Conservation (phyloP, 2,113 vertebrate species). For the Toxotes jaculatrix region DNA sequence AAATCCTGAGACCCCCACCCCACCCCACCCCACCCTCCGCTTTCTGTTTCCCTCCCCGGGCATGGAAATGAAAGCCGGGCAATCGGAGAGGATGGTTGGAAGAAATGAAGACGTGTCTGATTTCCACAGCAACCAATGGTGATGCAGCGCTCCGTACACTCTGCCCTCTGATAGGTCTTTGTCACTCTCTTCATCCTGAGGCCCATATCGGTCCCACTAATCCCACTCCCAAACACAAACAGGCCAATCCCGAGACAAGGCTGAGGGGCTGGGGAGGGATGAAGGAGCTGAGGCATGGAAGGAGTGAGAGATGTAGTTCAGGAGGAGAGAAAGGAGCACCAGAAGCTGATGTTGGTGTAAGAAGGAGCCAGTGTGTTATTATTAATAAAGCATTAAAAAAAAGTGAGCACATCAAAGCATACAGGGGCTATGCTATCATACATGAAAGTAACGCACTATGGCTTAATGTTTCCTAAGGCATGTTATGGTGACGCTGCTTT, state of each 20-base stretch:
- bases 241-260: slow-evolving; percentile 74
- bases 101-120: slow-evolving; percentile 82
- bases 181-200: slow-evolving; percentile 72
- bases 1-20: slow-evolving; percentile 60
- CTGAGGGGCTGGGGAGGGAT: slow-evolving; percentile 71
- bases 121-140: slow-evolving; percentile 76
- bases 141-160: slow-evolving; percentile 42
- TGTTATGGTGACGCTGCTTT: slow-evolving; percentile 84
- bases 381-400: slow-evolving; percentile 87
- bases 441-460: slow-evolving; percentile 87
- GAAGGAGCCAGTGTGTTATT: slow-evolving; percentile 80
- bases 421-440: slow-evolving; percentile 83
- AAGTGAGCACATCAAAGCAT: slow-evolving; percentile 86
- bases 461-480: slow-evolving; percentile 88
- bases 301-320: slow-evolving; percentile 61
- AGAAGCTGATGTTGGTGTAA: slow-evolving; percentile 73
- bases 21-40: slow-evolving; percentile 15
- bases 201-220: slow-evolving; percentile 73
- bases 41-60: slow-evolving; percentile 49
- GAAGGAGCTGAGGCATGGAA: slow-evolving; percentile 62
- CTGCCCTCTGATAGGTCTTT: slow-evolving; percentile 78
- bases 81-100: slow-evolving; percentile 61
- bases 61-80: slow-evolving; percentile 71
- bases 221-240: slow-evolving; percentile 73
- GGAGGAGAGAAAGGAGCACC: slow-evolving; percentile 66